Percentiles rank a stretch among this genome's conserved stretches.
Evolutionary conservation across 2,797 vertebrate genomes (phyloP).

Genomic region (Spizella passerina): DNA sequence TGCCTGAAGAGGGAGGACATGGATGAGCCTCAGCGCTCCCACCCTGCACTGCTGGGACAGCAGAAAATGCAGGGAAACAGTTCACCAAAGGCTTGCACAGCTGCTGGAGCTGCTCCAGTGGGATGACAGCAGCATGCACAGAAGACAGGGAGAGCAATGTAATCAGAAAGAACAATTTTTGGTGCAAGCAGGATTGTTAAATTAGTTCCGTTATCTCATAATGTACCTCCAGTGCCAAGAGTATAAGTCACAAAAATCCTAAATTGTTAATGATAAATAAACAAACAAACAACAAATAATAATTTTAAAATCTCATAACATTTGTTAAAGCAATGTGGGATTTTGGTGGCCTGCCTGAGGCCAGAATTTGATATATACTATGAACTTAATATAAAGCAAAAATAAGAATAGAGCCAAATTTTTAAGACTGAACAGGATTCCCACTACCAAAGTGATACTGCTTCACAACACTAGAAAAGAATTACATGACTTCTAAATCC

Average conservation of each 20-base stretch:
- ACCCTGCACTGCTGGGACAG: accelerated
- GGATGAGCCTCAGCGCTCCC: not conserved
- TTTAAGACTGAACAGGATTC: not conserved
- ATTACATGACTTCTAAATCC: not conserved
- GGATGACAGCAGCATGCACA: accelerated
- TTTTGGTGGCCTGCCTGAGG: not conserved
- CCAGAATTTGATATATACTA: not conserved
- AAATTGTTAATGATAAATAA: not conserved
- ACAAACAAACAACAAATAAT: not conserved
- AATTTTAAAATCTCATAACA: not conserved
- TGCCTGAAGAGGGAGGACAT: not conserved
- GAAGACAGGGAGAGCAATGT: not conserved
- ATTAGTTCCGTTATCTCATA: not conserved
- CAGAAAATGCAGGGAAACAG: not conserved
- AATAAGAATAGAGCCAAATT: not conserved
- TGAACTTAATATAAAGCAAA: not conserved
- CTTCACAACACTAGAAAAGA: not conserved
- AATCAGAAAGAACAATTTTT: not conserved
- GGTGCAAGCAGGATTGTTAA: not conserved
- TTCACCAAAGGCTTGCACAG: not conserved
- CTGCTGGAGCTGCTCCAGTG: not conserved
- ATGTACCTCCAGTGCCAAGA: not conserved
- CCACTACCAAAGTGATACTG: not conserved
- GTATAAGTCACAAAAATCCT: not conserved
- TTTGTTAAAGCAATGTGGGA: not conserved